Conservation (phyloP, 1,140 invertebrate genomes). For the Elysia chlorotica region DNA sequence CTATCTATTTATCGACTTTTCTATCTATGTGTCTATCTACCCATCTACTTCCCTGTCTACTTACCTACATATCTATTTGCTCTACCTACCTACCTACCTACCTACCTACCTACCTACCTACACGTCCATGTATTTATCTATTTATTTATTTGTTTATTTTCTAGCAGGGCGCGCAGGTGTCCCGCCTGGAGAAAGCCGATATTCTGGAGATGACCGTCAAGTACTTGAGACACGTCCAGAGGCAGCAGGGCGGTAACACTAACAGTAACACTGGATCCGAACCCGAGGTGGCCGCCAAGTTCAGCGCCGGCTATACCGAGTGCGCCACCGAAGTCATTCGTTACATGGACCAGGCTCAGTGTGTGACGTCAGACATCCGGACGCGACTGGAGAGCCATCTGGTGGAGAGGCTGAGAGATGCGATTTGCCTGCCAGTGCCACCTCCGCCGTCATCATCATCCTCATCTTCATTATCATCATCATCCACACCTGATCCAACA, state of each 20-base stretch:
- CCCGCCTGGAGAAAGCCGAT: constrained; percentile 93
- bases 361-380: constrained; percentile 75
- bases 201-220: constrained; percentile 96
- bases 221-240: constrained; percentile 67
- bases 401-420: constrained; percentile 31
- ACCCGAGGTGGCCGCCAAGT: constrained; percentile 80
- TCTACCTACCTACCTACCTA: constrained; percentile 2
- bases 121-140: no score
- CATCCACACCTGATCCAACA: not conserved
- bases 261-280: constrained; percentile 62
- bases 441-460: not conserved
- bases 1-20: not conserved
- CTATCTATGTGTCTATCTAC: not conserved
- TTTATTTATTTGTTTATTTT: constrained; percentile 8
- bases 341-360: constrained; percentile 69
- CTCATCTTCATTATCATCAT: not conserved
- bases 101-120: not conserved
- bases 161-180: constrained; percentile 34
- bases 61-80: no score
- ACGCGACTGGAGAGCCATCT: constrained; percentile 35
- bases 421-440: not conserved
- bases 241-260: constrained; percentile 18
- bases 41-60: not conserved
- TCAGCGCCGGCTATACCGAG: constrained; percentile 84
- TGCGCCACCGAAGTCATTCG: constrained; percentile 67